These are phyloP conservation scores for Helicoverpa zea DNA, from an alignment of 1,140 invertebrate genomes.

Conservation along the genomic window DNA sequence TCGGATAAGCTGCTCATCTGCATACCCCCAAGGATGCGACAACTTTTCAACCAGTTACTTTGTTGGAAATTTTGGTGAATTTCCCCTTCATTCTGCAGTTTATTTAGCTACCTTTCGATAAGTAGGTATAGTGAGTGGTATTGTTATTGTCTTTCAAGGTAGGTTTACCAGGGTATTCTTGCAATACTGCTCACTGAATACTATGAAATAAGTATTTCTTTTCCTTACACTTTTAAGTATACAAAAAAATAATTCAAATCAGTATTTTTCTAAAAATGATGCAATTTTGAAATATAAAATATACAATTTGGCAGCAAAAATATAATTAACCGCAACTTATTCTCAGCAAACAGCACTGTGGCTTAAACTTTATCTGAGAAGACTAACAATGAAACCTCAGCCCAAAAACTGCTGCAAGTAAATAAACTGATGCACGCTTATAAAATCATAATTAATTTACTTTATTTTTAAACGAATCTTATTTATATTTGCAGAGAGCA, in stretches of 20 bases:
- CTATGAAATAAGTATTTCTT: no score
- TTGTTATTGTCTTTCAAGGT: no score
- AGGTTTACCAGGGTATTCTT: no score
- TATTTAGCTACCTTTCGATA: neutral
- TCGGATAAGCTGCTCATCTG: constrained; percentile 39
- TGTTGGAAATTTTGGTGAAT: neutral
- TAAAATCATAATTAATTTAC: constrained; percentile 14
- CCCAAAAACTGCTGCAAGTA: neutral
- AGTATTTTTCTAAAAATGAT: no score
- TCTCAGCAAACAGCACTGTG: neutral
- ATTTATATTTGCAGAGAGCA: neutral
- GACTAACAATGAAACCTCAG: constrained; percentile 15
- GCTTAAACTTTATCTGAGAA: neutral
- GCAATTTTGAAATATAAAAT: no score
- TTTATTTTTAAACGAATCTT: constrained; percentile 24
- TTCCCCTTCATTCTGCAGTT: neutral
- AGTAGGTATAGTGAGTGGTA: no score
- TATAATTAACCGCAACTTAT: neutral
- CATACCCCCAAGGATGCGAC: constrained; percentile 1
- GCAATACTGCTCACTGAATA: no score
- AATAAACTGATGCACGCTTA: constrained; percentile 2
- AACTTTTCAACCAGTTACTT: constrained; percentile 28
- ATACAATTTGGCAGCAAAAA: neutral
- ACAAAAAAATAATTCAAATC: no score
- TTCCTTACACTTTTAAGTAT: no score